phyloP scores from a whole-genome alignment of 2,888 invertebrate species.

The Polyploca ridens region DNA sequence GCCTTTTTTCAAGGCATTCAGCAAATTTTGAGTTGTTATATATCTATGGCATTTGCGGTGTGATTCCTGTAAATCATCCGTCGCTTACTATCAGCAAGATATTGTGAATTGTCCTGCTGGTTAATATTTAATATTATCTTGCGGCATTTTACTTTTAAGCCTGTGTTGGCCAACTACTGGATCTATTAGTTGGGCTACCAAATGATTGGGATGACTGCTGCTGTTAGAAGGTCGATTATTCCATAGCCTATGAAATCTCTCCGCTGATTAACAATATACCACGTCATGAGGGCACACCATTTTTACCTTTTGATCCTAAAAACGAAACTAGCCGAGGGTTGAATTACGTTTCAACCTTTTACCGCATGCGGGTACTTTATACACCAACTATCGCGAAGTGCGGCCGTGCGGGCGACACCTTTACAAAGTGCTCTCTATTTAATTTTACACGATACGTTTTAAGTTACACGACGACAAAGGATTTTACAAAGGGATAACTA shows the following conservation, averaged over 20 bases:
- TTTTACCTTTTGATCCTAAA: conserved; percentile 50
- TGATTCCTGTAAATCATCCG: too few species aligned
- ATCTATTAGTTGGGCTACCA: too few species aligned
- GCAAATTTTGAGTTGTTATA: too few species aligned
- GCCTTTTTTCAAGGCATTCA: too few species aligned
- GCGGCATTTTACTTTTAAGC: too few species aligned
- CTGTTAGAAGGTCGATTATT: background rate
- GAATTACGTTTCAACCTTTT: conserved; percentile 16
- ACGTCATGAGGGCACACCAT: conserved; percentile 33
- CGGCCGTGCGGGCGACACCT: conserved; percentile 72
- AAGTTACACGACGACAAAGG: conserved; percentile 58
- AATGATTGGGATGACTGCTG: too few species aligned
- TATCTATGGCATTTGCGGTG: too few species aligned
- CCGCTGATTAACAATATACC: background rate
- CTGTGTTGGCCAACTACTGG: too few species aligned
- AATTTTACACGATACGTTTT: conserved; percentile 68
- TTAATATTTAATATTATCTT: too few species aligned
- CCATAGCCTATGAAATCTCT: background rate
- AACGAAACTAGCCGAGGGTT: conserved; percentile 42
- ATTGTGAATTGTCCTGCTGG: too few species aligned
- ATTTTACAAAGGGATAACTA: conserved; percentile 47
- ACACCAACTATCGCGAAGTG: conserved; percentile 27
- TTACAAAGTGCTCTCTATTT: conserved; percentile 74
- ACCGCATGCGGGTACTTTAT: conserved; percentile 49
- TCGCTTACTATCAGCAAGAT: too few species aligned